Evolutionary conservation across 2,113 vertebrate species (phyloP).

Genomic region (Maylandia zebra): DNA sequence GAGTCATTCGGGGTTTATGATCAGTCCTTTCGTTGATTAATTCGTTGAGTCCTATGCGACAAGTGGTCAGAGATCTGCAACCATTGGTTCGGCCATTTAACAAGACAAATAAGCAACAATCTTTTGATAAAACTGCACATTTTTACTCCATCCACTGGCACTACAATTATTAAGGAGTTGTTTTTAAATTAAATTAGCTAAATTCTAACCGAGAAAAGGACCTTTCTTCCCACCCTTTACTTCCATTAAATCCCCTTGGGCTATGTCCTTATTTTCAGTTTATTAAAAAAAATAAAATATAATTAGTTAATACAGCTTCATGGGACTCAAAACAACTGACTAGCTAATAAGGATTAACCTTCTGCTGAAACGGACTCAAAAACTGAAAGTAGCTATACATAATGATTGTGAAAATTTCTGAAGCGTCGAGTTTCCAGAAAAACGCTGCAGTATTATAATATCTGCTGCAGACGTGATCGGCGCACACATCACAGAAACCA

Average conservation of each 20-base stretch:
- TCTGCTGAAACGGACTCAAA: not conserved
- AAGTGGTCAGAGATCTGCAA: not conserved
- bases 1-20: not conserved
- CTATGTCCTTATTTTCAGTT: not conserved
- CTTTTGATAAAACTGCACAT: not conserved
- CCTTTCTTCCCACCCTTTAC: not conserved
- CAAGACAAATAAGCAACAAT: not conserved
- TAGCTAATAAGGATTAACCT: not conserved
- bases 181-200: not conserved
- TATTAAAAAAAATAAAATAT: not conserved
- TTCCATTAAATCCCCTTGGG: not conserved
- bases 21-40: not conserved
- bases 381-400: not conserved
- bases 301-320: not conserved
- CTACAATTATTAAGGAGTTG: not conserved
- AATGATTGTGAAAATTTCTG: not conserved
- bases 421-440: not conserved
- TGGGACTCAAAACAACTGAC: not conserved
- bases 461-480: not conserved
- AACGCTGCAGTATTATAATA: not conserved
- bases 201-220: not conserved
- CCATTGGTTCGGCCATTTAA: not conserved
- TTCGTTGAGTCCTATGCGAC: not conserved
- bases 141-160: not conserved
- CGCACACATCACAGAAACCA: not conserved